Evolutionary conservation across 2,797 vertebrate species (phyloP), one percentile per base, ranked within the genome.

Genomic region (Simalia tracyae): DNA sequence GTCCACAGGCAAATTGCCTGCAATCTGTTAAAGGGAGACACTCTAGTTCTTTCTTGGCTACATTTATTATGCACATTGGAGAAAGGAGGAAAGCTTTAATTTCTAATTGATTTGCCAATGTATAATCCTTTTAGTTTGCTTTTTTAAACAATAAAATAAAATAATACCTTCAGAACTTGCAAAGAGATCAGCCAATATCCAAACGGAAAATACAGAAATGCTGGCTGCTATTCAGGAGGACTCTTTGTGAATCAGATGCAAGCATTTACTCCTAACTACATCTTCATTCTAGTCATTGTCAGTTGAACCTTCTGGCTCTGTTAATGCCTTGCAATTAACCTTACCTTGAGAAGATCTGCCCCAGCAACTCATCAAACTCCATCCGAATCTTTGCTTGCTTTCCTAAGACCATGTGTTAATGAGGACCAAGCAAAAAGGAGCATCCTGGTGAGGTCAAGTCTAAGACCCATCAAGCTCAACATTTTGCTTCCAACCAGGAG

Each of bases 51-150:
- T 94, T 89, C 92, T 94, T 90, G 95, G 93, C 91, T 54, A 76
- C 31, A 88, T 91, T 90, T 91, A 72, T 94, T 94, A 93, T 93
- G 94, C 60, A 76, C 89, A 94, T 92, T 95, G 60, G 95, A 92
- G 89, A 19, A 42, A 56, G 90, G 24, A 12, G n/a, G 66, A 94
- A 93, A 94, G 92, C 89, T 96, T 95, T 94, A 89, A 93, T 94
- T 96, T 95, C 95, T 94, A 95, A 96, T 96, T 96, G 94, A 96
- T 95, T 94, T 97, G 96, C 93, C 94, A n/a, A 61, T 95, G 93
- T 93, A 93, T 86, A 95, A 91, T 91, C 94, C 94, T 95, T 96
- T 92, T 93, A 94, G 93, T 96, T n/a, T 84, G 12, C 61, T 66
- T 31, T 36, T 64, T 31, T 24, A 11, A 46, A 11, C 17, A 46